These are phyloP conservation scores for Entelurus aequoreus DNA, from an alignment of 2,113 vertebrate genomes.

Conservation along the genomic window DNA sequence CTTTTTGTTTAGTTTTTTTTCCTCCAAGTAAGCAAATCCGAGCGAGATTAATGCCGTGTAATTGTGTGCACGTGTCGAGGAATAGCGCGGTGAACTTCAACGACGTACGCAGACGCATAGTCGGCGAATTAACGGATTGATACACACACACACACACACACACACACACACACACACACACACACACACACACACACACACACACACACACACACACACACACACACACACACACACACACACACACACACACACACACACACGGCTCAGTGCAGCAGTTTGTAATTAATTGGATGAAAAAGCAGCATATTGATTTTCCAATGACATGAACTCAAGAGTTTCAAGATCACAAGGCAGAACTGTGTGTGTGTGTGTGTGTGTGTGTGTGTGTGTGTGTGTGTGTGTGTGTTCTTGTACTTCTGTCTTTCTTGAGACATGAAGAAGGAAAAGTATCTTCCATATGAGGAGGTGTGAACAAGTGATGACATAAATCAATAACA, in stretches of 20 bases:
- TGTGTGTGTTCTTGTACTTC: neutral
- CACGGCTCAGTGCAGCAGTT: conserved; percentile 43
- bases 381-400: conserved; percentile 25
- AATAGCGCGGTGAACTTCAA: neutral
- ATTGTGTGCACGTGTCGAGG: conserved; percentile 2
- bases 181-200: no score
- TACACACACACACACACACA: conserved; percentile 6
- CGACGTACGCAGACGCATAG: neutral
- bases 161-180: conserved; percentile 32
- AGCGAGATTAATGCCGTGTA: neutral
- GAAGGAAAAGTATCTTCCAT: no score
- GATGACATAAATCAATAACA: no score
- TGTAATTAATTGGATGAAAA: conserved; percentile 71
- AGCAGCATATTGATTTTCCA: conserved; percentile 65
- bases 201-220: no score
- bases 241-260: no score
- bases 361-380: conserved; percentile 23
- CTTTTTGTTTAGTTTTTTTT: conserved; percentile 2
- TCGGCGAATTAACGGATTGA: neutral
- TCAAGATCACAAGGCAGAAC: conserved; percentile 51
- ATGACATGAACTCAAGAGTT: conserved; percentile 53
- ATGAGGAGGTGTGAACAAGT: no score
- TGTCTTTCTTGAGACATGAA: no score
- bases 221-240: no score
- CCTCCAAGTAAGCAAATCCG: conserved; percentile 15